These are phyloP conservation scores for Pyrgus malvae DNA, from an alignment of 2,888 invertebrate genomes.

Conservation along the genomic window DNA sequence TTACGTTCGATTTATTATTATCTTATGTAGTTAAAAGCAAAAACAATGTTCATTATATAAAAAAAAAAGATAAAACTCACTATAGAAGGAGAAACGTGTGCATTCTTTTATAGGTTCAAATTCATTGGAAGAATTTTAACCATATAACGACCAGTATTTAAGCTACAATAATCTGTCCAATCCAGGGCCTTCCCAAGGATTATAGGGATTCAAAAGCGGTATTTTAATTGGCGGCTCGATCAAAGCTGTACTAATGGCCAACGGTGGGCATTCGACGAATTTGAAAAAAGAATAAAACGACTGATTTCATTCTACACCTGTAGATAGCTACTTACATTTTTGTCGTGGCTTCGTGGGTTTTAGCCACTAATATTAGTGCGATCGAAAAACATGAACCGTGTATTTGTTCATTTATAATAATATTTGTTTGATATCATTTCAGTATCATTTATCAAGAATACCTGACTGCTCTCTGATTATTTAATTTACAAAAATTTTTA, in stretches of 20 bases:
- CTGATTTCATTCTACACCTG: constrained; percentile 1
- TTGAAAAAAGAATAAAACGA: constrained; percentile 4
- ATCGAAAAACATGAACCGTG: no score
- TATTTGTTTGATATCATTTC: no score
- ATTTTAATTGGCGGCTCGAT: constrained; percentile 55
- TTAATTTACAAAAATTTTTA: no score
- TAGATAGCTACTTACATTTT: no score
- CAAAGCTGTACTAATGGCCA: constrained; percentile 42
- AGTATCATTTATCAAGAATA: no score
- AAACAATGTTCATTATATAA: neutral
- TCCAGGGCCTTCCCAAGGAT: constrained; percentile 32
- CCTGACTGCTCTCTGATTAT: no score
- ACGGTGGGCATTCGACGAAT: constrained; percentile 38
- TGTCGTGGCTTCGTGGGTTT: constrained; percentile 10
- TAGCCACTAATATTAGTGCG: neutral
- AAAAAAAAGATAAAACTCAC: neutral
- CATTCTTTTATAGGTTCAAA: constrained; percentile 12
- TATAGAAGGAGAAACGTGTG: neutral
- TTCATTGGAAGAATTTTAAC: constrained; percentile 19
- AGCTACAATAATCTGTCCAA: constrained; percentile 29
- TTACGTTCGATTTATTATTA: no score
- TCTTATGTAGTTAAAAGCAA: no score
- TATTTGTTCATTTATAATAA: no score
- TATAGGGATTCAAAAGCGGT: constrained; percentile 28
- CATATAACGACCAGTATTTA: constrained; percentile 28